These are phyloP conservation scores for Gallinago solitaria DNA, from an alignment of 2,797 vertebrate species.

Conservation along the genomic window DNA sequence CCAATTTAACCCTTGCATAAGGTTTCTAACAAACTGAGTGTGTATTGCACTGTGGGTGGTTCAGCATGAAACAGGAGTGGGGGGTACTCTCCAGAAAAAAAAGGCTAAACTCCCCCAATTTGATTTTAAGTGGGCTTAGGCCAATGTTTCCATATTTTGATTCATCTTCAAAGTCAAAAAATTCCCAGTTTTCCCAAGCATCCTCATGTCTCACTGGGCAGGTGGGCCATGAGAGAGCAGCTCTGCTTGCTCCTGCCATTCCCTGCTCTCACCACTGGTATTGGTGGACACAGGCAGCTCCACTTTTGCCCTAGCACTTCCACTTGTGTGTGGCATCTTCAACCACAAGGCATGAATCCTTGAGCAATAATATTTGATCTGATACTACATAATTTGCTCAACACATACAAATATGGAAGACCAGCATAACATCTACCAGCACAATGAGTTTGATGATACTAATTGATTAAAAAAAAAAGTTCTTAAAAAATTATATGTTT, in stretches of 20 bases:
- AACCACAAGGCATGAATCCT: accelerated
- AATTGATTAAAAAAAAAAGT: not conserved
- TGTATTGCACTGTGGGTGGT: not conserved
- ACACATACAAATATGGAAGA: not conserved
- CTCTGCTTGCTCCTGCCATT: not conserved
- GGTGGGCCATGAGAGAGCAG: not conserved
- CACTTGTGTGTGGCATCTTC: not conserved
- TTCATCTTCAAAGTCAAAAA: not conserved
- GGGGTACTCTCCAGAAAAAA: not conserved
- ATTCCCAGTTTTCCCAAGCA: not conserved
- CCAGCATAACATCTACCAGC: not conserved
- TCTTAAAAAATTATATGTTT: not conserved
- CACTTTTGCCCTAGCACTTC: not conserved
- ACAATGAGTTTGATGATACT: not conserved
- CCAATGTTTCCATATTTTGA: not conserved
- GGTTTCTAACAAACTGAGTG: not conserved
- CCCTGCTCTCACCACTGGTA: not conserved
- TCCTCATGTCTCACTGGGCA: not conserved
- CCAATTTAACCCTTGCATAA: not conserved
- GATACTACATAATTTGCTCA: not conserved
- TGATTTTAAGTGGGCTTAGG: not conserved
- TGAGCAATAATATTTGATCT: not conserved
- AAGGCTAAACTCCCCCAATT: not conserved
- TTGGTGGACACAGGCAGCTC: not conserved
- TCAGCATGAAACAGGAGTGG: not conserved